Percentiles rank a stretch among this genome's conserved stretches.
phyloP scores from a whole-genome alignment of 2,797 vertebrate species.

The Acanthiza pusilla region DNA sequence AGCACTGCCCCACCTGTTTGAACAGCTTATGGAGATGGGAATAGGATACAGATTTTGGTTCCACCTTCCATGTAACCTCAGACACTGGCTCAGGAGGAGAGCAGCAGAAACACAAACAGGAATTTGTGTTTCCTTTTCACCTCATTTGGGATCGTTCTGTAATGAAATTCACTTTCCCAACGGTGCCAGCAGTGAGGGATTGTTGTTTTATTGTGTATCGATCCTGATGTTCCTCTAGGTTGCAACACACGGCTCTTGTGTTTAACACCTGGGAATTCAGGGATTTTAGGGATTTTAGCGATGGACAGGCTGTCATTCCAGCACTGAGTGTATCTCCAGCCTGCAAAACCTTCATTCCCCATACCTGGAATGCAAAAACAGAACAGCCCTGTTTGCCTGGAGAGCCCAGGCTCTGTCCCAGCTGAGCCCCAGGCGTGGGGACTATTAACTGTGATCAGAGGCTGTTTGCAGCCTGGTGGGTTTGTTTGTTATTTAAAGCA shows the following conservation, averaged over 20 bases:
- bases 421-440: background rate
- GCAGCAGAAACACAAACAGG: background rate
- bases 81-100: background rate
- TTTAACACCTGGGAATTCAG: background rate
- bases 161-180: background rate
- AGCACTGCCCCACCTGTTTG: too few species aligned
- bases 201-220: background rate
- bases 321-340: background rate
- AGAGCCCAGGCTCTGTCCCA: background rate
- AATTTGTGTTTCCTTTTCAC: background rate
- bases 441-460: background rate
- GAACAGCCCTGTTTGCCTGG: background rate
- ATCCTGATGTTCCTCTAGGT: background rate
- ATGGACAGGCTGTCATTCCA: background rate
- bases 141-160: background rate
- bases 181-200: background rate
- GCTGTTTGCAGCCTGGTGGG: background rate
- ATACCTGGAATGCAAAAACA: background rate
- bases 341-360: background rate
- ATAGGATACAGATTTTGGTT: too few species aligned
- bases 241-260: background rate
- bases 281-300: background rate
- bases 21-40: too few species aligned
- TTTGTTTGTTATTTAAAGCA: too few species aligned
- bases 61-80: too few species aligned